These are phyloP conservation scores for Callyntrura guangdongensis DNA, from an alignment of 2,888 invertebrate genomes.

Conservation along the genomic window DNA sequence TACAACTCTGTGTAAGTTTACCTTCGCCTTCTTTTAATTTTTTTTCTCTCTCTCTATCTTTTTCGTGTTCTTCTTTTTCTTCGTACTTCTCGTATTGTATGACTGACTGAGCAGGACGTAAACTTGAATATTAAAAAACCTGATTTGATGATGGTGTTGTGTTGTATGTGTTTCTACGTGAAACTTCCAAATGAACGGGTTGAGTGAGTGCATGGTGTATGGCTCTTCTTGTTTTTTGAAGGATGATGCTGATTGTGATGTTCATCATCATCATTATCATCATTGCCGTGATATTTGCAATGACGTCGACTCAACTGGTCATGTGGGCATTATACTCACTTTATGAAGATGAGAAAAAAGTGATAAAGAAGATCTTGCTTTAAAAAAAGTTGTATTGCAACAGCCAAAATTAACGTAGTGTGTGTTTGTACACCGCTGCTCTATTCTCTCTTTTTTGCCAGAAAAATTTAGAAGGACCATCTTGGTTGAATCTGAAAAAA, in stretches of 20 bases:
- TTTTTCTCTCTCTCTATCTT: slow-evolving; percentile 27
- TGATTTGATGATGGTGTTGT: slow-evolving; percentile 55
- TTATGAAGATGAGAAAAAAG: slow-evolving; percentile 25
- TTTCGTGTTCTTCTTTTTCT: slow-evolving; percentile 32
- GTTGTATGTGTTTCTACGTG: neutral
- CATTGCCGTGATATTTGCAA: neutral
- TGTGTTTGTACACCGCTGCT: neutral
- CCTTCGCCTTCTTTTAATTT: slow-evolving; percentile 48
- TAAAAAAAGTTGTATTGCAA: slow-evolving; percentile 38
- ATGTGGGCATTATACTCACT: slow-evolving; percentile 41
- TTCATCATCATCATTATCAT: slow-evolving; percentile 43
- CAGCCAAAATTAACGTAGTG: neutral
- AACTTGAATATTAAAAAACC: slow-evolving; percentile 68
- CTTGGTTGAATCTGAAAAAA: neutral
- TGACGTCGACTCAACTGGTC: slow-evolving; percentile 46
- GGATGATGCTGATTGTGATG: slow-evolving; percentile 2
- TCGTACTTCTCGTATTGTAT: slow-evolving; percentile 10
- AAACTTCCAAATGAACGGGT: slow-evolving; percentile 52
- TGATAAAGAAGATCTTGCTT: slow-evolving; percentile 25
- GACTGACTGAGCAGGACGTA: slow-evolving; percentile 58
- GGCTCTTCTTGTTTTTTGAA: slow-evolving; percentile 29
- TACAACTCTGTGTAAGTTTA: slow-evolving; percentile 27
- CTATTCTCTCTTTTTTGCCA: slow-evolving; percentile 1
- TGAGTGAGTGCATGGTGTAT: slow-evolving; percentile 23
- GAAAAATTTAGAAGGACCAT: too few relatives aligned